Percentiles rank a stretch among this genome's conserved stretches.
These are phyloP conservation scores for honey bee (Apis mellifera) DNA, from an alignment of 1,140 invertebrate genomes.

Conservation along the genomic window Amel_HAv3.1 CM009935.2:2649501-2650000, in stretches of 20 bases:
- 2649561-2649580: no score
- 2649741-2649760: neutral
- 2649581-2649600: neutral
- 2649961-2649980: no score
- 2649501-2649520: no score
- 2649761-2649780: neutral
- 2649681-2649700: neutral
- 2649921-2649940: no score
- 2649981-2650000: no score
- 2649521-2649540: no score
- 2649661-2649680: neutral
- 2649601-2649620: neutral
- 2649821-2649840: neutral
- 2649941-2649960: no score
- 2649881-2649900: no score
- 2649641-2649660: neutral
- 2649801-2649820: no score
- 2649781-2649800: neutral
- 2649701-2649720: neutral
- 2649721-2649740: neutral
- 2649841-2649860: neutral
- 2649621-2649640: neutral
- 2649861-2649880: neutral
- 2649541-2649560: no score
- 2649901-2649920: no score